Evolutionary conservation across 1,140 invertebrate species (phyloP).

Genomic region (Drosophila punjabiensis): DNA sequence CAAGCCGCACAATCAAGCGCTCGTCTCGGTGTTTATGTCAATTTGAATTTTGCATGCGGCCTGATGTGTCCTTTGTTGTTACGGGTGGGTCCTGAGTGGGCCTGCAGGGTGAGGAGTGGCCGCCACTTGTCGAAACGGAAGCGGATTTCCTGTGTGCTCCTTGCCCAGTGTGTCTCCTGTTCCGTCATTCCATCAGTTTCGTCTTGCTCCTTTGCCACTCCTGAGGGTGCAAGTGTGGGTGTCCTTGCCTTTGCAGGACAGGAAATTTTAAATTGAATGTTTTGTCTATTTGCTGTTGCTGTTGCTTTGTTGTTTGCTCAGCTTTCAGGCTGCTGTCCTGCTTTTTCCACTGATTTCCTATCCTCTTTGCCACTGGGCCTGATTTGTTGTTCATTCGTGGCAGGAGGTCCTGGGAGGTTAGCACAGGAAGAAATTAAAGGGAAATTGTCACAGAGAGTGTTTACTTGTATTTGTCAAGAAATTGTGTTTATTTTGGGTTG

Average conservation of each 20-base stretch:
- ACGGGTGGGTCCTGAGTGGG: conserved; percentile 15
- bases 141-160: conserved; percentile 79
- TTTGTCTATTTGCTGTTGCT: conserved; percentile 36
- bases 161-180: conserved; percentile 69
- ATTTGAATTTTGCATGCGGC: conserved; percentile 73
- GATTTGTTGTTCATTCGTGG: conserved; percentile 41
- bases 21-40: conserved; percentile 71
- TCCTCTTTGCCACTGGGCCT: conserved; percentile 37
- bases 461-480: not conserved
- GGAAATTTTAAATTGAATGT: conserved; percentile 81
- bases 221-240: conserved; percentile 5
- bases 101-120: not conserved
- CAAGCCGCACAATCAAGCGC: conserved; percentile 76
- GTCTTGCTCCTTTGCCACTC: conserved; percentile 4
- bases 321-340: conserved; percentile 35
- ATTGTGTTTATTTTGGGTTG: conserved; percentile 5
- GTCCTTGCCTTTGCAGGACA: conserved; percentile 59
- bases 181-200: conserved; percentile 65
- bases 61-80: conserved; percentile 34
- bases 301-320: conserved; percentile 47
- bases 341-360: conserved; percentile 25
- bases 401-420: conserved; percentile 20
- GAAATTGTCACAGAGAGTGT: not conserved
- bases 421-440: conserved; percentile 1
- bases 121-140: conserved; percentile 72